Conservation (phyloP, 2,797 vertebrate genomes). For the Micromesistius poutassou region DNA sequence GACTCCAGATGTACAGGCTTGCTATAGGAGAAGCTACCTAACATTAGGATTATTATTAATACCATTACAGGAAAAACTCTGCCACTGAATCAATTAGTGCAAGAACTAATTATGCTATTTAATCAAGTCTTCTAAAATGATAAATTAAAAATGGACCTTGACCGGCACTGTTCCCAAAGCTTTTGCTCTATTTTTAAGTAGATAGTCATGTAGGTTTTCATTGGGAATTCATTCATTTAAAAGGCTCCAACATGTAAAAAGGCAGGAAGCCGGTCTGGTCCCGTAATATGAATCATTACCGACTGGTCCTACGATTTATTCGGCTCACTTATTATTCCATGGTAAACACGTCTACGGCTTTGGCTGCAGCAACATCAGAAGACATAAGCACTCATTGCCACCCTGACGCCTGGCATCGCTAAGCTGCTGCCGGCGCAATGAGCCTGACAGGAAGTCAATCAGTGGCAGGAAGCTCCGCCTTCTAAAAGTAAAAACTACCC, state of each 20-base stretch:
- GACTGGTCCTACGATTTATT: not conserved
- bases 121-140: not conserved
- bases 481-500: constrained; percentile 65
- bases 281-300: not conserved
- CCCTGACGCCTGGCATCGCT: not conserved
- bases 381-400: not conserved
- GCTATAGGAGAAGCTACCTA: not conserved
- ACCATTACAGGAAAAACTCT: too few relatives aligned
- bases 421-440: constrained; percentile 16
- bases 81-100: not conserved
- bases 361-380: not conserved
- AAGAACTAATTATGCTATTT: not conserved
- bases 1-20: not conserved
- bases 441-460: constrained; percentile 69
- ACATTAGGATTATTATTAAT: not conserved
- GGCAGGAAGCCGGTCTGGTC: not conserved
- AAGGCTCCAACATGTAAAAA: not conserved
- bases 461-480: constrained; percentile 53
- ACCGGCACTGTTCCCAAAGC: not conserved
- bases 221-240: not conserved
- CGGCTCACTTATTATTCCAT: not conserved
- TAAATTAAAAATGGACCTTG: not conserved
- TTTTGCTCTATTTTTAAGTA: not conserved
- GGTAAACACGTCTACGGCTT: not conserved
- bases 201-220: too few relatives aligned